Conservation (phyloP, 2,113 vertebrate genomes). For the Arothron firmamentum region DNA sequence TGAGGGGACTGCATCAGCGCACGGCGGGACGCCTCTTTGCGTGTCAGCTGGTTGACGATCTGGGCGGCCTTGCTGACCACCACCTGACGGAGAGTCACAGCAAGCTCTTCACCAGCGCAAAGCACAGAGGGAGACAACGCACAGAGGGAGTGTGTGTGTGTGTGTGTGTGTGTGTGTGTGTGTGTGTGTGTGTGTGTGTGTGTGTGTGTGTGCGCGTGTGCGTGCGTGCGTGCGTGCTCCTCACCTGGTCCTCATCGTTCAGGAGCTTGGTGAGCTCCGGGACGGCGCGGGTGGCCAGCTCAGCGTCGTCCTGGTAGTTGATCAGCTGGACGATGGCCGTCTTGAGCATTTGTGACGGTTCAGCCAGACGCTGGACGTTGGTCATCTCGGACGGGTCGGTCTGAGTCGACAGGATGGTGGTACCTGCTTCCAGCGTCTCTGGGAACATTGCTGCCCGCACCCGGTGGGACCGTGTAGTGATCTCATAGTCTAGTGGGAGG, state of each 20-base stretch:
- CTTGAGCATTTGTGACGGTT: slow-evolving; percentile 95
- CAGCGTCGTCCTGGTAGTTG: slow-evolving; percentile 96
- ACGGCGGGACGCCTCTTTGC: slow-evolving; percentile 88
- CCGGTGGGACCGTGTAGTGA: slow-evolving; percentile 82
- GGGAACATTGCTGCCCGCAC: slow-evolving; percentile 91
- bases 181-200: too few relatives aligned
- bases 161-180: too few relatives aligned
- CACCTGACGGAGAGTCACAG: slow-evolving; percentile 63
- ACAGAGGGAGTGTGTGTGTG: too few relatives aligned
- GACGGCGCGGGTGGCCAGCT: slow-evolving; percentile 89
- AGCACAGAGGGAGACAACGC: not conserved
- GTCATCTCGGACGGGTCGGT: slow-evolving; percentile 85
- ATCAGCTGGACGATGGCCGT: slow-evolving; percentile 92
- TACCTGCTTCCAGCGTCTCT: slow-evolving; percentile 78
- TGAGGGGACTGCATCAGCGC: slow-evolving; percentile 92
- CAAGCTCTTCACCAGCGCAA: too few relatives aligned
- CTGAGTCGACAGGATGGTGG: slow-evolving; percentile 81
- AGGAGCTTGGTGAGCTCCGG: slow-evolving; percentile 96
- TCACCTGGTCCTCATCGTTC: slow-evolving; percentile 90
- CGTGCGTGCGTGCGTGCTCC: not conserved
- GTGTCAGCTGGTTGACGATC: slow-evolving; percentile 95
- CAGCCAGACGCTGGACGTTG: slow-evolving; percentile 90
- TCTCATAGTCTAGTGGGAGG: slow-evolving; percentile 73
- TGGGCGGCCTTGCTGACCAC: slow-evolving; percentile 93
- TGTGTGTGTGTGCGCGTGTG: too few relatives aligned